Evolutionary conservation across 2,113 vertebrate genomes (phyloP), one percentile per base, ranked within the genome.

Genomic region (Tragelaphus strepsiceros): DNA sequence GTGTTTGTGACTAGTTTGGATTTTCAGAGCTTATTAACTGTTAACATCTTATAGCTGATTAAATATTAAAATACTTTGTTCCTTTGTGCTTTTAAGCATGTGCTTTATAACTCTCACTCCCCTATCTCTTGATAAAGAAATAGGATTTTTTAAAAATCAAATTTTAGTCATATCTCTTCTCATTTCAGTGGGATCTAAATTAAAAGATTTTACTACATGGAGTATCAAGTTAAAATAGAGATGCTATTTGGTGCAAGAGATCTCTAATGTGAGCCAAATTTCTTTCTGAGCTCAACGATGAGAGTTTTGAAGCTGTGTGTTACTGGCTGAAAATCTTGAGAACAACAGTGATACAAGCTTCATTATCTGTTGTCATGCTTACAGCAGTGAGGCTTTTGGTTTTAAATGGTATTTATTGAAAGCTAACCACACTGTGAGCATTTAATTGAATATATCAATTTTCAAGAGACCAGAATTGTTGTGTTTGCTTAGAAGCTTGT

Each of bases 401-500:
- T 98, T 97, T 94, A 92, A 98, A 95, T 91, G 62, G 24, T 96
- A 78, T 97, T 98, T 98, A 97, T 96, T 62, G 96, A 97, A 98
- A 97, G 61, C 84, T 92, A 97, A 97, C 74, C 96, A 97, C 96
- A 96, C 96, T 97, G 84, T 97, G 77, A 97, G 81, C 74, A 97
- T 97, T 97, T 98, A 98, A 98, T 98, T 98, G 96, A 98, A 98
- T 97, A 96, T 97, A 98, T 98, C 96, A 97, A 92, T 98, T 98
- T 98, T 85, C 74, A 95, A 81, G 67, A 97, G 93, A 88, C 83
- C 51, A 96, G 93, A 96, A 97, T 98, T 97, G 88, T 95, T 97
- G 83, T 97, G 93, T 97, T 98, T 95, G 49, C 85, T 97, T 96
- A 91, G 90, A 94, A 95, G 62, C 64, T 94, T 96, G 83, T 93